These are phyloP conservation scores for Aphis craccivora DNA, from an alignment of 1,140 invertebrate genomes.

Conservation along the genomic window DNA sequence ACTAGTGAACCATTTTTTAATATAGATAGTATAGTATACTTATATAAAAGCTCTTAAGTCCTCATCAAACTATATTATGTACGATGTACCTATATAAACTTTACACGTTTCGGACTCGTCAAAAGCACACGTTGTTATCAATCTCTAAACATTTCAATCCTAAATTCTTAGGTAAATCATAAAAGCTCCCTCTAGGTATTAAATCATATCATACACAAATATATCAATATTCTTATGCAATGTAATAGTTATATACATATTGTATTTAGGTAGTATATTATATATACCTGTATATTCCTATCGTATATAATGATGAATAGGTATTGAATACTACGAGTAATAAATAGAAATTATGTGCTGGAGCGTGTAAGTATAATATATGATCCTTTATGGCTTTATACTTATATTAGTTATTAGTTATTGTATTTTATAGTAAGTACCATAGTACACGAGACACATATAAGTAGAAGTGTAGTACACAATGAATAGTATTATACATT, in stretches of 20 bases:
- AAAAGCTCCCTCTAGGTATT: background rate
- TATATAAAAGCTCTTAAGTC: background rate
- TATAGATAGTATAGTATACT: background rate
- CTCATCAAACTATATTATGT: too few species aligned
- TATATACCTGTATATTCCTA: too few species aligned
- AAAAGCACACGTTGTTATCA: background rate
- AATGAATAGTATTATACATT: background rate
- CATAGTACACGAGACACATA: too few species aligned
- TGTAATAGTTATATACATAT: background rate
- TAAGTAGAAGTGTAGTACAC: too few species aligned
- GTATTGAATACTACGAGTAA: background rate
- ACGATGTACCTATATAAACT: background rate
- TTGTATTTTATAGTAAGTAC: too few species aligned
- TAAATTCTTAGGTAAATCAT: background rate
- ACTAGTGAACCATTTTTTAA: background rate
- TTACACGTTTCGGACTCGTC: background rate
- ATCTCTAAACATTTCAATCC: background rate
- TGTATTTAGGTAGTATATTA: too few species aligned
- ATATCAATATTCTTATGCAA: background rate
- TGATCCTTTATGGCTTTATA: background rate
- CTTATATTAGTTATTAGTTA: too few species aligned
- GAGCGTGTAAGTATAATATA: background rate
- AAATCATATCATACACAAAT: background rate
- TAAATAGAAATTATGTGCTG: background rate
- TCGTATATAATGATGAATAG: too few species aligned